Evolutionary conservation across 2,888 invertebrate species (phyloP), one percentile per base, ranked within the genome.

Genomic region (Dynastes hyllus): DNA sequence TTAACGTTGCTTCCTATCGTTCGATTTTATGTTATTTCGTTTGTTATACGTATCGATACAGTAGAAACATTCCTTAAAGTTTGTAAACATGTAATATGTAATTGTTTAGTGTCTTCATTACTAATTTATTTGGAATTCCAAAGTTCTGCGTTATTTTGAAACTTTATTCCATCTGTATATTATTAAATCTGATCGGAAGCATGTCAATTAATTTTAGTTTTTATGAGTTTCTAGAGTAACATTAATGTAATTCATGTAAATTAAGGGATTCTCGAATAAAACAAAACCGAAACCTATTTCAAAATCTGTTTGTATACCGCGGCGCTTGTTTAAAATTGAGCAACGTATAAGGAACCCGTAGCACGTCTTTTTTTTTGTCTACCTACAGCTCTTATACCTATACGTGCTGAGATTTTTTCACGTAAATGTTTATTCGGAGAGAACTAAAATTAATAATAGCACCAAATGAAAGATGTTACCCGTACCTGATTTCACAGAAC

Each of bases 401-500:
- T 63, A 45, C 66, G 37, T 9, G 66, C 16, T 63, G 40, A 66
- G 29, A 45, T 50, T 69, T 69, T 69, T 58, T 58, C 55, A 69
- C 51, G 69, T 69, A 69, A 69, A 69, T 69, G 51, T 69, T 69
- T 69, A 69, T 53, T 13, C 55, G 16, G 16, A 8, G 29, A 27
- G 29, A 22, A 51, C 27, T 51, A 51, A 50, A 51, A 69, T 69
- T 69, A 69, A 69, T 69, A 69, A 53, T 27, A 69, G 69, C 40
- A 32, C 51, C 66, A 53, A 73, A 75, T 50, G 73, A 75, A 75
- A 75, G 61, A 61, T 50, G 29, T 45, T 40, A 61, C 84, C 88
- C 91, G 90, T 92, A 98, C 98, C 98, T 92, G 98, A 97, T 91
- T 97, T 98, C 82, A 98, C 98, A 80, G 98, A 98, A 90, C 97